Percentiles rank a stretch among this genome's conserved stretches.
Evolutionary conservation across 2,113 vertebrate genomes (phyloP).

Genomic region (Carlito syrichta): DNA sequence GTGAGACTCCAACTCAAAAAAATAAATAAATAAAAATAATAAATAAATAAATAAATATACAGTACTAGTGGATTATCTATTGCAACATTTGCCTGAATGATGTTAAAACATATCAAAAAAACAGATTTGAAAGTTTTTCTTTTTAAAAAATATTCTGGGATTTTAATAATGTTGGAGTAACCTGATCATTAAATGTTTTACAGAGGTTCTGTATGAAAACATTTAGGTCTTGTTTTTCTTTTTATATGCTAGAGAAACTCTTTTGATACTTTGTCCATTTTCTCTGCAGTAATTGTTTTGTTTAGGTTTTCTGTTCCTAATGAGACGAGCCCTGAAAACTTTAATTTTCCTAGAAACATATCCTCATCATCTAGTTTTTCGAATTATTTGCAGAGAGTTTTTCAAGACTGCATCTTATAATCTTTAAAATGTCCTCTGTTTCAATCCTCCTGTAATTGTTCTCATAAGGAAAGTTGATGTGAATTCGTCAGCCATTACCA

Average conservation of each 20-base stretch:
- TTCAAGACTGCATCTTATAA: not conserved
- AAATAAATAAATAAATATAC: no score
- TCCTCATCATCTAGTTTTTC: not conserved
- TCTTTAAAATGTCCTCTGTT: not conserved
- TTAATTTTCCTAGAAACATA: not conserved
- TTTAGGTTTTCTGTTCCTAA: not conserved
- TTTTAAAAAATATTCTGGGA: not conserved
- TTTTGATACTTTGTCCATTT: not conserved
- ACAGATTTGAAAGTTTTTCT: not conserved
- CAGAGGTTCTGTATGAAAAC: not conserved
- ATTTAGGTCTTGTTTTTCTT: not conserved
- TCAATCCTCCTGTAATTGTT: not conserved
- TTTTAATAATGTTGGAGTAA: not conserved
- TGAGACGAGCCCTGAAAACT: not conserved
- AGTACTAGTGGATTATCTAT: not conserved
- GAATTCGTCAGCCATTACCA: not conserved
- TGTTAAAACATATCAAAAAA: not conserved
- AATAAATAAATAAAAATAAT: no score
- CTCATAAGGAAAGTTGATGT: not conserved
- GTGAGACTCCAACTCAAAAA: no score
- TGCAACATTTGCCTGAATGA: not conserved
- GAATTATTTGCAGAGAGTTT: not conserved
- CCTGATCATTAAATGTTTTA: not conserved
- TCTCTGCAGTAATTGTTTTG: not conserved
- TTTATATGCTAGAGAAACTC: not conserved